Base-by-base conservation (phyloP, 1,140 invertebrate species). In the Parasteatoda tepidariorum region DNA sequence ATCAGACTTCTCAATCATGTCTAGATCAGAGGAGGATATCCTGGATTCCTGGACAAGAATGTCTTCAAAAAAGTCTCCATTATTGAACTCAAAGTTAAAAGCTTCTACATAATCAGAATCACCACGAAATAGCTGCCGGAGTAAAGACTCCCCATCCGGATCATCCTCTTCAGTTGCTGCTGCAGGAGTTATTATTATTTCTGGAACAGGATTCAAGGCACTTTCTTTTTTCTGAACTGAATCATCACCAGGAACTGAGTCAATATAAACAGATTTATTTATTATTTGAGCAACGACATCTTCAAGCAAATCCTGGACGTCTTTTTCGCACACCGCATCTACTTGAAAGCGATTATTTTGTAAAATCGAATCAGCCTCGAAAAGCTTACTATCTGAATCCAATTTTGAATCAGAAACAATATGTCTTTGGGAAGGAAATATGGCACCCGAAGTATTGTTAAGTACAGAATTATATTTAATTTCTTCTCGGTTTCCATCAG, bases 11-110 rank as follows among this genome's bases (percentile, higher is more conserved):
- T 82, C 78, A 33, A 55, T 54, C 75, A 67, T 67, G 13, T 9
- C 28, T 34, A 48, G 28, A 24, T 13, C 68, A 55, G 38, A 26
- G 2, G 34, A 26, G 18, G 57, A 74, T 48, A 31, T 57, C n/a
- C 30, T 22, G 28, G 28, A 38, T 26, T 26, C n/a, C n/a, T 9
- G 11, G 24, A 11, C n/a, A 7, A 11, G n/a, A 18, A 34, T 55
- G 18, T 79, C 76, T 5, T 76, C 74, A 79, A 79, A 79, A 34
- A 79, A 79, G 26, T 82, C 55, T 30, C 67, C 78, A 70, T 34
- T 48, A 5, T 82, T 67, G 62, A 82, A 82, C n/a, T 82, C 78
- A 62, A 82, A 82, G 48, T 82, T 82, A 54, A 61, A 82, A 28
- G 66, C 78, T 48, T 82, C 78, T 7, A 62, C 41, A 31, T 82